Evolutionary conservation across 1,140 invertebrate genomes (phyloP), one percentile per base, ranked within the genome.

Genomic region (Drosophila fuyamai): DNA sequence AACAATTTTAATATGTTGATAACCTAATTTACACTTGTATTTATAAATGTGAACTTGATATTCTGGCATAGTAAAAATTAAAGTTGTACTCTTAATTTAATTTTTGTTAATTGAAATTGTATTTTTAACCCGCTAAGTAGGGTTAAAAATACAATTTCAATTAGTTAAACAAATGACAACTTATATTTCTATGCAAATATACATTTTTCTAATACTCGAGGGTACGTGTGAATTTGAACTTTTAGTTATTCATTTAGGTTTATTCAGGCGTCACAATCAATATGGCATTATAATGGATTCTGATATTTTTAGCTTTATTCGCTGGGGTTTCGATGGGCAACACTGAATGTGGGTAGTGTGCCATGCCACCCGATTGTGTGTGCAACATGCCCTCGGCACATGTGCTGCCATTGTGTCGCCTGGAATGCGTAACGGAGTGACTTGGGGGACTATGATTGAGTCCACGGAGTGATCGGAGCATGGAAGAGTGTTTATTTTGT

Each of bases 351-450:
- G 29, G 8, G 5, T 5, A 36, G 27, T 18, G 23, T 18, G 16
- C 29, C 46, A 35, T 65, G 59, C 63, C 59, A 65, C 63, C 36
- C 16, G 2, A 46, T 56, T 35, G 16, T 57, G 61, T 35, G 35
- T 57, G 67, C 65, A 48, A 70, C 67, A 71, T 71, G 67, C 62
- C 62, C 13, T 43, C 51, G 43, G 9, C 67, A 48, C 67, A 70
- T 71, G 67, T 38, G 36, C 14, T 35, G 14, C 5, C 0, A 8
- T 13, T 43, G 13, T 47, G 41, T 60, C n/a, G 36, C 7, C 10
- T 54, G 50, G 23, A 8, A 36, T 61, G 5, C 35, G n/a, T 12
- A 10, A 6, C 27, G 6, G 41, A 23, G 12, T 48, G 23, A 48
- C 5, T 29, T 5, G 6, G 46, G 46, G 18, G 4, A 40, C 7